phyloP scores from a whole-genome alignment of 2,888 invertebrate genomes.

The Leucoma salicis region DNA sequence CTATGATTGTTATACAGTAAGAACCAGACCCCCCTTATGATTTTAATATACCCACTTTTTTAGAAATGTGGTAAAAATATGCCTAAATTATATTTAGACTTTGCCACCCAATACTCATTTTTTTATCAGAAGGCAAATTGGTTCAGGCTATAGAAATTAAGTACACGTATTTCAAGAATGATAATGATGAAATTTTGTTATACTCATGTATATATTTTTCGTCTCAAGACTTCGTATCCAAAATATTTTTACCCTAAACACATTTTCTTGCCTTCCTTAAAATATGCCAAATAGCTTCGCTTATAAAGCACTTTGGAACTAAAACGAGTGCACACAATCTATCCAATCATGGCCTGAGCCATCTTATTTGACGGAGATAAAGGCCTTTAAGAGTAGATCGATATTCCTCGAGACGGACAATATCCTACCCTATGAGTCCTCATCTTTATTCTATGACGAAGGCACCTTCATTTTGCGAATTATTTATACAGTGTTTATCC shows the following conservation, averaged over 20 bases:
- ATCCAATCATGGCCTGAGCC: constrained; percentile 45
- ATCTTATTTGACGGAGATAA: constrained; percentile 53
- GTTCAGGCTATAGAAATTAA: neutral
- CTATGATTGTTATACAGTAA: too few species aligned
- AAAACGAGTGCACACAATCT: constrained; percentile 35
- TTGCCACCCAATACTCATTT: too few species aligned
- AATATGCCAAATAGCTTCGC: constrained; percentile 32
- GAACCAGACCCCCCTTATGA: too few species aligned
- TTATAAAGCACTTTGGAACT: constrained; percentile 35
- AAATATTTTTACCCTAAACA: constrained; percentile 2
- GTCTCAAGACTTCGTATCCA: neutral
- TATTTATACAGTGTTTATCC: constrained; percentile 60
- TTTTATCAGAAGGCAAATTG: too few species aligned
- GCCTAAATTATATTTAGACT: too few species aligned
- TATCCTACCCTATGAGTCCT: constrained; percentile 53
- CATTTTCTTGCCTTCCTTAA: constrained; percentile 24
- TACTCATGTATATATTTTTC: neutral
- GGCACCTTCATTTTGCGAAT: constrained; percentile 59
- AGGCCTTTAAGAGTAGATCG: constrained; percentile 38
- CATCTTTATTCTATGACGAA: constrained; percentile 70
- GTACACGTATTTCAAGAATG: neutral
- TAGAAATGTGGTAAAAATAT: too few species aligned
- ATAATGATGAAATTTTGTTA: neutral
- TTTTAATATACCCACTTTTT: too few species aligned
- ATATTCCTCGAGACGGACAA: constrained; percentile 44